Percentiles rank a stretch among this genome's conserved stretches.
phyloP scores from a whole-genome alignment of 2,797 vertebrate species.

The Eupleurogrammus muticus region DNA sequence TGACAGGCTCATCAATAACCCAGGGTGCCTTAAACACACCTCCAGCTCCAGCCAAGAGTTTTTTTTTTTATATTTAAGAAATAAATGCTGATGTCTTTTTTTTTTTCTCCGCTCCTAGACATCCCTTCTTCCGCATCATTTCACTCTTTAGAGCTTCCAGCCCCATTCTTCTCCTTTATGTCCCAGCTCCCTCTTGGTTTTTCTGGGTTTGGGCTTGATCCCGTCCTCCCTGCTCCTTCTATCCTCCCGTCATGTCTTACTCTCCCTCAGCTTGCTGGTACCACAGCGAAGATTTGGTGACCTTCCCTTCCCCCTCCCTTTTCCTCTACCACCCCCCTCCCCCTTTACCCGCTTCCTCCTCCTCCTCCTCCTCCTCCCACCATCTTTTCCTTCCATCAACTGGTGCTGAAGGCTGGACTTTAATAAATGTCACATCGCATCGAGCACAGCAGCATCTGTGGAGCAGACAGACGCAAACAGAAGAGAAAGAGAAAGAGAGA shows the following conservation, averaged over 20 bases:
- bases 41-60: slow-evolving; percentile 29
- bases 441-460: slow-evolving; percentile 41
- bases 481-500: slow-evolving; percentile 22
- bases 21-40: slow-evolving; percentile 58
- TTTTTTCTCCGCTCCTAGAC: background rate
- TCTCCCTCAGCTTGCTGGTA: slow-evolving; percentile 3
- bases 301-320: background rate
- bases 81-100: slow-evolving; percentile 20
- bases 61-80: slow-evolving; percentile 54
- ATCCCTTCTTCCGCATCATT: slow-evolving; percentile 15
- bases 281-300: background rate
- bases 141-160: slow-evolving; percentile 1
- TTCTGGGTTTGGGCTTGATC: background rate
- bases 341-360: background rate
- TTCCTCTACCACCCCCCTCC: slow-evolving; percentile 16
- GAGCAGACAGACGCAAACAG: slow-evolving; percentile 45
- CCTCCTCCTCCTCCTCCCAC: background rate
- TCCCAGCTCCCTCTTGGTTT: background rate
- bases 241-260: background rate
- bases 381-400: slow-evolving; percentile 41
- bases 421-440: slow-evolving; percentile 72
- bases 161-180: background rate
- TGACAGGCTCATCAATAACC: slow-evolving; percentile 76
- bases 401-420: slow-evolving; percentile 55
- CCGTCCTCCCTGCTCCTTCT: background rate